Conservation (phyloP, 64 coral and sea anemone genomes). For the Montipora cactus region DNA sequence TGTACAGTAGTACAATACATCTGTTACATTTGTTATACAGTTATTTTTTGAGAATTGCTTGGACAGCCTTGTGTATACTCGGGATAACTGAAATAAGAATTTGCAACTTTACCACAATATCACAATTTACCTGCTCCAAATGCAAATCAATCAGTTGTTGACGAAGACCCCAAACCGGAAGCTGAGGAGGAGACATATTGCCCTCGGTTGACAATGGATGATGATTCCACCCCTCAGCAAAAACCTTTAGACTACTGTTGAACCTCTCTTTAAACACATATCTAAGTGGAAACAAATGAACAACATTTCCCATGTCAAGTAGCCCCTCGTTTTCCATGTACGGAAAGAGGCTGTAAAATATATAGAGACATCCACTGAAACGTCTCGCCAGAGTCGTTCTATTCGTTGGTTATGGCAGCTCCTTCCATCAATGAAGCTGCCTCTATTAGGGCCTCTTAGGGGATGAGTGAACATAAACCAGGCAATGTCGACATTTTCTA, state of each 20-base stretch:
- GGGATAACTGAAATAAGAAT: background rate
- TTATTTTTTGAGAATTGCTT: constrained; percentile 19
- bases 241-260: constrained; percentile 51
- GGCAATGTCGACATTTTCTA: constrained; percentile 73
- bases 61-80: constrained; percentile 11
- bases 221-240: constrained; percentile 48
- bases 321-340: constrained; percentile 44
- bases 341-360: constrained; percentile 49
- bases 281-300: constrained; percentile 55
- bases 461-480: constrained; percentile 66
- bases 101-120: constrained; percentile 7
- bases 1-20: constrained; percentile 21
- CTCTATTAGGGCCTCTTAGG: constrained; percentile 64
- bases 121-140: constrained; percentile 19
- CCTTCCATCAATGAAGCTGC: constrained; percentile 76
- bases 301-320: constrained; percentile 55
- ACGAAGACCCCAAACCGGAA: constrained; percentile 30
- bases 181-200: constrained; percentile 50
- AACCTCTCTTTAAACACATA: constrained; percentile 45
- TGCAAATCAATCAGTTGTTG: constrained; percentile 15
- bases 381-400: constrained; percentile 59
- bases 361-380: constrained; percentile 55
- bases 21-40: constrained; percentile 12
- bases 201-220: constrained; percentile 49
- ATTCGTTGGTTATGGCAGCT: constrained; percentile 69